Evolutionary conservation across 2,113 vertebrate species (phyloP).

Genomic region (Silurus meridionalis): DNA sequence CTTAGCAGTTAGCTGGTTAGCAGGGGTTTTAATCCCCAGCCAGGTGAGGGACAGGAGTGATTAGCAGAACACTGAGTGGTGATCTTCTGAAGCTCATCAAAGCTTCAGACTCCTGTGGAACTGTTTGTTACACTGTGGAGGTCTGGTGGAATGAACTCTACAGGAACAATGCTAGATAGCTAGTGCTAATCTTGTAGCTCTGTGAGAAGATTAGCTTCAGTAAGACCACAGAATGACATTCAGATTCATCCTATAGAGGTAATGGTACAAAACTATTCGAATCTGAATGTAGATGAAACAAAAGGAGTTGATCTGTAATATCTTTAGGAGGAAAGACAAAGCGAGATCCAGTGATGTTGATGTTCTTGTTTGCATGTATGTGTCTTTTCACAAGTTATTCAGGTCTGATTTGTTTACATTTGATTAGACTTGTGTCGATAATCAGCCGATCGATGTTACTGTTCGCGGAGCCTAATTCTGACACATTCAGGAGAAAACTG

Average conservation of each 20-base stretch:
- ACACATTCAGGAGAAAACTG: background rate
- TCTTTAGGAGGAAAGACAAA: background rate
- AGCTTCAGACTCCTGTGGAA: no score
- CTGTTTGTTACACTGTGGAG: background rate
- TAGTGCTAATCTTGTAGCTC: background rate
- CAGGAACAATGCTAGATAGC: background rate
- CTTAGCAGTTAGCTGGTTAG: background rate
- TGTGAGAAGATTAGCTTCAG: background rate
- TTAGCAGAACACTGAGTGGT: background rate
- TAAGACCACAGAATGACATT: background rate
- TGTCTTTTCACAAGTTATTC: slow-evolving; percentile 39
- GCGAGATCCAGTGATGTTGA: background rate
- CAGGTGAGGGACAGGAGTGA: background rate
- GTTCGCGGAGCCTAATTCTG: no score
- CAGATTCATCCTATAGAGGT: background rate
- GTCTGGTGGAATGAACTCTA: background rate
- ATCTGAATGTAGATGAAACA: background rate
- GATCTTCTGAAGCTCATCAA: no score
- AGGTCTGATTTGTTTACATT: background rate
- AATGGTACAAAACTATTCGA: background rate
- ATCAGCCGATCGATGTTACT: background rate
- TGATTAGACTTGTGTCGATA: background rate
- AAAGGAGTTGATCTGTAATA: background rate
- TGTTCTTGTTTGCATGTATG: background rate
- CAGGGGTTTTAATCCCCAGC: background rate